Evolutionary conservation across 2,888 invertebrate species (phyloP).

Genomic region (Rhogogaster chlorosoma): DNA sequence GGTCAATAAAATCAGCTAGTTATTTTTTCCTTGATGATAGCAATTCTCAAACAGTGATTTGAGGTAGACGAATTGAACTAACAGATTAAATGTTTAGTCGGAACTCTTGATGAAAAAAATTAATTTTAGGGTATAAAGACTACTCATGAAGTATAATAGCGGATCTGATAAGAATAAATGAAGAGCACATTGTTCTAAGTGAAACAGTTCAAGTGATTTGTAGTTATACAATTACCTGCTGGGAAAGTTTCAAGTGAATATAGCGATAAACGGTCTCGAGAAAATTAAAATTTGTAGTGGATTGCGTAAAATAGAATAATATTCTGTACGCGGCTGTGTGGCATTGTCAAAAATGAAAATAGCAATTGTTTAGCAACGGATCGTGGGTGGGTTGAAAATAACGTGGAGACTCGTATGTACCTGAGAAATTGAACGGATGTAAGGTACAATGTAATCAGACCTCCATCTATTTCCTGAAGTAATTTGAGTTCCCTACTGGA

Average conservation of each 20-base stretch:
- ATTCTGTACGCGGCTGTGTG: background rate
- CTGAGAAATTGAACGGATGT: constrained; percentile 37
- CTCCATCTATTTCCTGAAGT: constrained; percentile 42
- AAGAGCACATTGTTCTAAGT: background rate
- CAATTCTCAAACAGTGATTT: background rate
- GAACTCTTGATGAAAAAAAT: background rate
- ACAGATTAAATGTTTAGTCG: background rate
- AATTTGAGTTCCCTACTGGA: background rate
- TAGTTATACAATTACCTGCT: background rate
- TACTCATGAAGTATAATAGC: background rate
- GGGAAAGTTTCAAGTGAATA: background rate
- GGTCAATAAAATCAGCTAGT: background rate
- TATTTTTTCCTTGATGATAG: background rate
- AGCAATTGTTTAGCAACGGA: constrained; percentile 36
- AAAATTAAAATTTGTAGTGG: background rate
- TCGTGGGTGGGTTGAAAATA: constrained; percentile 10
- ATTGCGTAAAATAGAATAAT: background rate
- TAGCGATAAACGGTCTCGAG: background rate
- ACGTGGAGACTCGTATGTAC: background rate
- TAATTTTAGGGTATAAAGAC: background rate
- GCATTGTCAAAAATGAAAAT: constrained; percentile 16
- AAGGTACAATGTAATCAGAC: constrained; percentile 35
- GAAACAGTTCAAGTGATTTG: background rate
- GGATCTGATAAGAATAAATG: background rate
- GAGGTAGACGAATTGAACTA: background rate